Conservation (phyloP, 2,797 vertebrate genomes). For the Crenichthys baileyi region DNA sequence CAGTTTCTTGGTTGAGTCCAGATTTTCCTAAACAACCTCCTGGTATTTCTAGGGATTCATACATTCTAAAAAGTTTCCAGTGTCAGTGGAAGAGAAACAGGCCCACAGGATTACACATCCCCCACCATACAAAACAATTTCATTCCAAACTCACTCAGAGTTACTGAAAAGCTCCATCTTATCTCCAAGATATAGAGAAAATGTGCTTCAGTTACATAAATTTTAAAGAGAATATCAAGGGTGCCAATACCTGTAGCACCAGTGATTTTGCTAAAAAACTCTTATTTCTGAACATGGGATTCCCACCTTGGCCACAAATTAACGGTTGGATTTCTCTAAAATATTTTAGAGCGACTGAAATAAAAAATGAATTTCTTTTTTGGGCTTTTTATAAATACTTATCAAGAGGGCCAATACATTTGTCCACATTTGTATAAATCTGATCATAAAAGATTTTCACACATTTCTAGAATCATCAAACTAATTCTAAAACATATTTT, state of each 20-base stretch:
- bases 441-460: background rate
- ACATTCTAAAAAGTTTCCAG: background rate
- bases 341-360: background rate
- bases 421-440: background rate
- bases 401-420: background rate
- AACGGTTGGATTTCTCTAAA: background rate
- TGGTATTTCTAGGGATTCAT: background rate
- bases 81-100: background rate
- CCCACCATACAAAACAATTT: background rate
- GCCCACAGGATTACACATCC: background rate
- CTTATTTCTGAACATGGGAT: background rate
- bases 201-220: background rate
- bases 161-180: too few relatives aligned
- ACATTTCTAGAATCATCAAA: constrained; percentile 6
- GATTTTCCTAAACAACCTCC: background rate
- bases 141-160: background rate
- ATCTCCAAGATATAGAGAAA: too few relatives aligned
- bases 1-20: background rate
- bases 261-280: too few relatives aligned
- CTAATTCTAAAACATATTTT: background rate
- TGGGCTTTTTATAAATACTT: background rate
- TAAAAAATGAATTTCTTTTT: background rate
- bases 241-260: background rate
- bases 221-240: background rate
- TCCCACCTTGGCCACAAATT: background rate